phyloP scores from a whole-genome alignment of 2,113 vertebrate genomes.

The Periophthalmodon schlosseri region DNA sequence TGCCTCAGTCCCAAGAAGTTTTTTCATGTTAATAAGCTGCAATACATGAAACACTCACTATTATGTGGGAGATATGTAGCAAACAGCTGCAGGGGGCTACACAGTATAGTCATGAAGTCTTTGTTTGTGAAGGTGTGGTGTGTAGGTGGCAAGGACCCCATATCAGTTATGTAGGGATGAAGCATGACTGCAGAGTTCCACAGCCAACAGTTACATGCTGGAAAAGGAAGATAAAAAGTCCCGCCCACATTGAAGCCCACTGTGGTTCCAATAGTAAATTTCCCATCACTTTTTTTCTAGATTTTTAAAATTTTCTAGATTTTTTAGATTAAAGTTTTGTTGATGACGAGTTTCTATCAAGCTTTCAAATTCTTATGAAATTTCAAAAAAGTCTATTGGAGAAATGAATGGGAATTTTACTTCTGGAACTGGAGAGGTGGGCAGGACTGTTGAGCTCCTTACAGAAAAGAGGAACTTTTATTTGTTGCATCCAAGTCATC shows the following conservation, averaged over 20 bases:
- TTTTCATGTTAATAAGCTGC: constrained; percentile 62
- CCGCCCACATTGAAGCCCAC: no score
- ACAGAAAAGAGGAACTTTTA: not conserved
- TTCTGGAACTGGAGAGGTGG: no score
- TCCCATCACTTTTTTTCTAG: no score
- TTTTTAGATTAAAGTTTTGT: no score
- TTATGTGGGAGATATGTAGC: constrained; percentile 51
- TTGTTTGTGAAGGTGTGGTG: not conserved
- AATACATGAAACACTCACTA: constrained; percentile 52
- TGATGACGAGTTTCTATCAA: no score
- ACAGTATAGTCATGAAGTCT: not conserved
- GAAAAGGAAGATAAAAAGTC: not conserved
- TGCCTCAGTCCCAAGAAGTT: constrained; percentile 46
- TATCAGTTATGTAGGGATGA: constrained; percentile 27
- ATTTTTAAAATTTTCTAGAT: no score
- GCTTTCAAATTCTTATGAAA: no score
- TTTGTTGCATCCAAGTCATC: no score
- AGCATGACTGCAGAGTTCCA: constrained; percentile 27
- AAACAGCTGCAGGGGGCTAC: constrained; percentile 53
- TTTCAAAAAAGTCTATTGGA: no score
- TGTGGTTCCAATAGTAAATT: no score
- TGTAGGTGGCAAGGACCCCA: constrained; percentile 31
- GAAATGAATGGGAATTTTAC: no score
- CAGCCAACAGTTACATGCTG: constrained; percentile 23
- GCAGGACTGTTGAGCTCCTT: no score